These are phyloP conservation scores for Phrynosoma platyrhinos DNA, from an alignment of 2,113 vertebrate species.

Conservation along the genomic window DNA sequence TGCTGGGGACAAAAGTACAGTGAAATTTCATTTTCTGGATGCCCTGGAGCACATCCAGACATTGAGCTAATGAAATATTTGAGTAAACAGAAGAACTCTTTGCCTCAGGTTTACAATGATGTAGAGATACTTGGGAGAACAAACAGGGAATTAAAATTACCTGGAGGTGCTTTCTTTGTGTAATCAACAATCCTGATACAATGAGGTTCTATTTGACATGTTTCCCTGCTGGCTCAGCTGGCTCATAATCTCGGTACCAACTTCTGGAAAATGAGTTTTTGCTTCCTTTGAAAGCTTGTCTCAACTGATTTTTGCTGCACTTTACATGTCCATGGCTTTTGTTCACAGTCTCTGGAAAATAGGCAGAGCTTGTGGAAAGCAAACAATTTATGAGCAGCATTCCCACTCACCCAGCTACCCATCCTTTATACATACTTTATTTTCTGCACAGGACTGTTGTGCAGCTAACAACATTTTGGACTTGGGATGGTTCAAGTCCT, in stretches of 20 bases:
- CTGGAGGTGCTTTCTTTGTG: background rate
- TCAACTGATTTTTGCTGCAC: background rate
- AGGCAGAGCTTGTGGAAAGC: background rate
- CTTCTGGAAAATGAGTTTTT: background rate
- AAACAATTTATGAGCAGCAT: background rate
- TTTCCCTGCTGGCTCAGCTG: background rate
- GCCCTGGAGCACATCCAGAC: background rate
- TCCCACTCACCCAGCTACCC: background rate
- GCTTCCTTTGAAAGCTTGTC: background rate
- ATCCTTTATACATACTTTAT: background rate
- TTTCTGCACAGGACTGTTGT: too few relatives aligned
- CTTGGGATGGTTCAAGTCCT: background rate
- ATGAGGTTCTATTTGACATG: background rate
- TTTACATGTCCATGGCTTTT: background rate
- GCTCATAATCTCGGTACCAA: background rate
- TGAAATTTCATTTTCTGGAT: background rate
- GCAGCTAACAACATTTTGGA: background rate
- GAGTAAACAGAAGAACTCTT: slow-evolving; percentile 11
- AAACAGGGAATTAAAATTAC: background rate
- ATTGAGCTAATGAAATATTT: background rate
- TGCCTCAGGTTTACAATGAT: background rate
- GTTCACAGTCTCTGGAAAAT: background rate
- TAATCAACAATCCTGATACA: background rate
- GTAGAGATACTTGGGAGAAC: background rate
- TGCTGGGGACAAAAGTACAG: background rate